Evolutionary conservation across 2,113 vertebrate genomes (phyloP), one percentile per base, ranked within the genome.

Genomic region (Sinocyclocheilus maitianheensis): DNA sequence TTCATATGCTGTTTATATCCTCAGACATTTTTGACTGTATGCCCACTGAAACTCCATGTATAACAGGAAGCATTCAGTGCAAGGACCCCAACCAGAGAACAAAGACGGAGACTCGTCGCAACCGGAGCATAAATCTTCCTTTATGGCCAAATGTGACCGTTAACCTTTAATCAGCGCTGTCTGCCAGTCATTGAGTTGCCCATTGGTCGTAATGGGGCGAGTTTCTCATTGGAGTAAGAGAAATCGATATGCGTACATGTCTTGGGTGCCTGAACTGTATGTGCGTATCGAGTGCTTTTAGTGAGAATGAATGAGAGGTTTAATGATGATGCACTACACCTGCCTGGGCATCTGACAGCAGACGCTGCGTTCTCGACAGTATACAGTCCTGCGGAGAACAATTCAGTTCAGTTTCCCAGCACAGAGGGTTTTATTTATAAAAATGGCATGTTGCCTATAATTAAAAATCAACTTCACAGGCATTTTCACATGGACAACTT

Each of bases 271-370:
- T 81, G 40, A 81, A 30, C 13, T 60, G 11, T 53, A 40, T 77
- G 60, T 53, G 30, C 46, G 22, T 40, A 62, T 78, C 0, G 20
- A 78, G 75, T 48, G 60, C 22, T 53, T 24, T 58, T 34, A 34
- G 13, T 24, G 46, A 30, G 13, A 58, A 76, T 48, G 9, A 40
- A 37, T 20, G 22, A 65, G 30, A 43, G 53, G 16, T 63, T 69
- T 58, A 65, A 58, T 26, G 60, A 77, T 77, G 81, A 87, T 83
- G 86, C 80, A 77, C 72, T 77, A 20, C 40, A 71, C 82, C n/a
- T 43, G 24, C 34, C 46, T 37, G 58, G 22, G 26, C 43, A 82
- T 48, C 81, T 82, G 26, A 40, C 81, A 78, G 60, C 30, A 80
- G 34, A 62, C 4, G 1, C 34, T 12, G 12, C 22, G 9, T 78